Base-by-base conservation (phyloP, 2,797 vertebrate genomes). In the Enoplosus armatus region DNA sequence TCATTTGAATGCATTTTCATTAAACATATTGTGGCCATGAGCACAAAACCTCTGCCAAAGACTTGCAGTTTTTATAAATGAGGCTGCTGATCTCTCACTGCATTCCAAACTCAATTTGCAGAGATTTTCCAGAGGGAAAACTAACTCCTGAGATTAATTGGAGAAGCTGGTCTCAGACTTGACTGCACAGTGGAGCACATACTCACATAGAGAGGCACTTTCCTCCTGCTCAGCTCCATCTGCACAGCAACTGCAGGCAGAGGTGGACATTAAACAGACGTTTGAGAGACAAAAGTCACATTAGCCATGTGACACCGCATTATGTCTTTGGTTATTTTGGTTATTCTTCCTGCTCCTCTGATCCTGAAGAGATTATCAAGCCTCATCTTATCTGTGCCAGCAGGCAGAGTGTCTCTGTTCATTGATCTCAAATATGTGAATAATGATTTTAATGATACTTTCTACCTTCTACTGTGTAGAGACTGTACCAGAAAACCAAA, bases 181-280 rank as follows among this genome's bases (percentile, higher is more conserved):
- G 55, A 70, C 53, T 50, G 63, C 48, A 78, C 72, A 87, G 48
- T 72, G 48, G 72, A 78, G 53, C 72, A 35, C 58, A 79, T 94
- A 95, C 97, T 98, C 94, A 98, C 97, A 85, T 98, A 97, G 60
- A 97, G 95, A 91, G 96, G 97, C 82, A 96, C 97, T 93, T 97
- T 95, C 59, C 89, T 77, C 85, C 95, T 95, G 95, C 95, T 98
- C 94, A 98, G 79, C 94, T 98, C 96, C 97, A 97, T 97, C 92
- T 89, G 93, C 84, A 84, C 93, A 27, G 89, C 92, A 94, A 92
- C 96, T 96, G 92, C 73, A 69, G 33, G 77, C 27, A 82, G 71
- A 82, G 9, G 76, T 7, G 31, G 43, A 66, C 24, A 64, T 64
- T 41, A 48, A 80, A 73, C 29, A 62, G 37, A 73, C 9, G 48